phyloP scores from a whole-genome alignment of 2,113 vertebrate species.

The Podarcis cretensis region DNA sequence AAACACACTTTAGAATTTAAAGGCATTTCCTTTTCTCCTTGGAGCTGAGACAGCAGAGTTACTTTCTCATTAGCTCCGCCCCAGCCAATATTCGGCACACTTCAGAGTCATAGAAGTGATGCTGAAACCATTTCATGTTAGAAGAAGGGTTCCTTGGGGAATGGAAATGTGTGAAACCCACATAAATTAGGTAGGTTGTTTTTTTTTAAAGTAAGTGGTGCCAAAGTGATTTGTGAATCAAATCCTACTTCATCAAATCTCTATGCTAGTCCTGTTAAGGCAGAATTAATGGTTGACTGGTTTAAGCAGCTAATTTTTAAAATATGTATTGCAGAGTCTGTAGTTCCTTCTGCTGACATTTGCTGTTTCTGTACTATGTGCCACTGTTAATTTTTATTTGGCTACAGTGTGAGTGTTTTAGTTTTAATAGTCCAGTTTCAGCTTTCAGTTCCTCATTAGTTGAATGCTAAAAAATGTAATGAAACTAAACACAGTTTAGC shows the following conservation, averaged over 20 bases:
- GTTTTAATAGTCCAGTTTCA: constrained; percentile 49
- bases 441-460: constrained; percentile 43
- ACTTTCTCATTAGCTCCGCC: constrained; percentile 10
- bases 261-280: constrained; percentile 21
- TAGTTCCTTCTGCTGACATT: constrained; percentile 50
- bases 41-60: constrained; percentile 14
- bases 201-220: background rate
- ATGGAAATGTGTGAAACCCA: constrained; percentile 5
- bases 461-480: constrained; percentile 28
- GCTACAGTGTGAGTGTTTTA: constrained; percentile 38
- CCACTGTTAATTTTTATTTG: constrained; percentile 56
- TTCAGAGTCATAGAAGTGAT: constrained; percentile 41
- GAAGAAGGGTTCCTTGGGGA: background rate
- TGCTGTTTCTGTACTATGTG: constrained; percentile 49
- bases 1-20: constrained; percentile 38
- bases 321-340: constrained; percentile 43
- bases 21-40: constrained; percentile 32
- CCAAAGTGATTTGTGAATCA: constrained; percentile 53
- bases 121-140: background rate
- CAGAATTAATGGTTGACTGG: constrained; percentile 47
- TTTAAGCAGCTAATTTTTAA: constrained; percentile 53
- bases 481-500: constrained; percentile 47
- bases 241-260: constrained; percentile 37
- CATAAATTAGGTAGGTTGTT: constrained; percentile 26
- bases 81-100: constrained; percentile 4